Conservation (phyloP, 2,113 vertebrate species). For the Antechinus stuartii region DNA sequence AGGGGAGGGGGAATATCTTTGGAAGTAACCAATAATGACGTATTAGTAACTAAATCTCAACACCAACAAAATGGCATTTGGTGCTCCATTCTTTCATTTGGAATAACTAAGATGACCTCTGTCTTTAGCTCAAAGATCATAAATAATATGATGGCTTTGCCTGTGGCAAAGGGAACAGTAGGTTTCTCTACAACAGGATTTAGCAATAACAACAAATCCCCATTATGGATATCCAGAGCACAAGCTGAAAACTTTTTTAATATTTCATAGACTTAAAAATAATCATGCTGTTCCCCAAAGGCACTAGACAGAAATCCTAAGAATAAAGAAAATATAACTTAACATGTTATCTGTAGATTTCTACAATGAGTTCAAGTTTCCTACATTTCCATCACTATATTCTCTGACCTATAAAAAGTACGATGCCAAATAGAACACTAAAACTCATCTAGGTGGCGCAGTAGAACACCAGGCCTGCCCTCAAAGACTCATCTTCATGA, state of each 20-base stretch:
- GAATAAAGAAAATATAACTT: slow-evolving; percentile 28
- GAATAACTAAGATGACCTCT: slow-evolving; percentile 16
- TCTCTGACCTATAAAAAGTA: slow-evolving; percentile 45
- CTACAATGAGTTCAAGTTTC: slow-evolving; percentile 30
- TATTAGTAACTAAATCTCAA: slow-evolving; percentile 8
- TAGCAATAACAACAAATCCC: slow-evolving; percentile 35
- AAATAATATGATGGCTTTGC: slow-evolving; percentile 49
- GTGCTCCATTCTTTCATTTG: slow-evolving; percentile 33
- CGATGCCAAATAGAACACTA: background rate
- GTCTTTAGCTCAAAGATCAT: slow-evolving; percentile 55
- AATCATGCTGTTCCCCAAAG: slow-evolving; percentile 11
- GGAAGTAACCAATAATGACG: slow-evolving; percentile 54
- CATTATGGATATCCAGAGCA: slow-evolving; percentile 23
- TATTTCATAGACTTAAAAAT: slow-evolving; percentile 42
- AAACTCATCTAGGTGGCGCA: background rate
- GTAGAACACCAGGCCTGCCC: background rate
- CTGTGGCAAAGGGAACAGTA: slow-evolving; percentile 52
- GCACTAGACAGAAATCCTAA: background rate
- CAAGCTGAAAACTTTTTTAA: slow-evolving; percentile 53
- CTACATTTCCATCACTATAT: background rate
- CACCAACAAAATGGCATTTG: slow-evolving; percentile 56
- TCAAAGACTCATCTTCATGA: background rate
- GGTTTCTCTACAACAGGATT: slow-evolving; percentile 60
- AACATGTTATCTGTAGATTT: slow-evolving; percentile 39
- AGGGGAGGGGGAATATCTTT: slow-evolving; percentile 25